Evolutionary conservation across 2,113 vertebrate genomes (phyloP).

Genomic region (Phaethon lepturus): DNA sequence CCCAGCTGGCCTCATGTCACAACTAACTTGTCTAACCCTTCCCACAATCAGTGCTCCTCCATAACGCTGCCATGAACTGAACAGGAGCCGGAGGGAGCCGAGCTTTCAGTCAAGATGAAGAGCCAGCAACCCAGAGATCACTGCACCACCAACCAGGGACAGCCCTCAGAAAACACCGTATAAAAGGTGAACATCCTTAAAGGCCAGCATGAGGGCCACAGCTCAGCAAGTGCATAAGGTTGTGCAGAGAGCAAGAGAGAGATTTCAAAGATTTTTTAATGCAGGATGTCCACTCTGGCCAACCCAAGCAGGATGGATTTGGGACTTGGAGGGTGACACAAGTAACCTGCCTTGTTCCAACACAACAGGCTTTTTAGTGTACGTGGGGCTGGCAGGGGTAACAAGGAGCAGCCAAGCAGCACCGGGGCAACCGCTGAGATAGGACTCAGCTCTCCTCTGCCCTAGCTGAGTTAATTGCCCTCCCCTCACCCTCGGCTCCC

Average conservation of each 20-base stretch:
- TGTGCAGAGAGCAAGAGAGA: neutral
- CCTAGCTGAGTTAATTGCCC: rapidly evolving
- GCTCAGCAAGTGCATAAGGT: neutral
- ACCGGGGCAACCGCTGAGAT: neutral
- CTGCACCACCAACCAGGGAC: neutral
- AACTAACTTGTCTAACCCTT: neutral
- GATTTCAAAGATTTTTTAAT: neutral
- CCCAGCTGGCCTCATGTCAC: neutral
- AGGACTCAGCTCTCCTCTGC: neutral
- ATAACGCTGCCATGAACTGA: neutral
- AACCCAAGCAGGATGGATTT: neutral
- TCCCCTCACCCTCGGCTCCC: neutral
- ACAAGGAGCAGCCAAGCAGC: neutral
- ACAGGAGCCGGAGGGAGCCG: neutral
- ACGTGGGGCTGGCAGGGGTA: neutral
- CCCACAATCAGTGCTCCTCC: neutral
- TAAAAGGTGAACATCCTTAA: neutral
- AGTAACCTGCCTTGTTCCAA: neutral
- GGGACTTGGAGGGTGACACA: neutral
- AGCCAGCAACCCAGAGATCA: neutral
- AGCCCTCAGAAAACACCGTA: neutral
- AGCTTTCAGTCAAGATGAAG: neutral
- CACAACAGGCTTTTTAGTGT: neutral
- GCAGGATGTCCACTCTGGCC: neutral
- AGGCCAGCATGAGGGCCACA: neutral